Base-by-base conservation (phyloP, 1,140 invertebrate species). In the Atta cephalotes region DNA sequence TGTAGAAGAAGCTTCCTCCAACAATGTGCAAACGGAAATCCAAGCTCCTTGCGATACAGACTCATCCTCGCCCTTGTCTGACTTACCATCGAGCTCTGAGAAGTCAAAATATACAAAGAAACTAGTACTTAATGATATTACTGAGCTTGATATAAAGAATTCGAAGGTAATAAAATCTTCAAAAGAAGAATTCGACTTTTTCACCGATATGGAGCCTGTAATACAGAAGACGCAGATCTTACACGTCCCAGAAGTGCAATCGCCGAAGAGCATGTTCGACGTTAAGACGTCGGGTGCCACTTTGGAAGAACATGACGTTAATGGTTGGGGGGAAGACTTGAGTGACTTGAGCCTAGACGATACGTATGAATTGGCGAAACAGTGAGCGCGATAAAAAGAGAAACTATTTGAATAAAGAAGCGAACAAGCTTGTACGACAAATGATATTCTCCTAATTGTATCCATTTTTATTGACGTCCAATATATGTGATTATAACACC, bases 131-230 rank as follows among this genome's bases (percentile, higher is more conserved):
- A 97, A 95, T 0, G 96, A 97, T 93, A 97, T 98, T 89, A 96
- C 96, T 5, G 96, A 97, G 85, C 94, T 98, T 28, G 97, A 98
- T 91, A 98, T 97, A 65, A 97, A 97, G 92, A 96, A 97, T 92
- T 96, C 97, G 76, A 96, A 96, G 86, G 91, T 94, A 18, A 94
- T 94, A 45, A 88, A 91, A 66, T 89, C 90, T 10, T 95, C 95
- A 51, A 94, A 95, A 72, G 89, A 92, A 4, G 94, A 96, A 25
- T 93, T 95, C 90, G 97, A 98, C 92, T 98, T 97, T 89, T 98
- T 98, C 91, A 97, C 97, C 74, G 98, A 98, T 92, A 98, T 98
- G 98, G 97, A 97, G 89, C 98, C 98, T 7, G 96, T 98, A 6
- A 98, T 98, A 89, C 96, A 97, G 68, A 96, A 96, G 88, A 95